Evolutionary conservation across 2,113 vertebrate genomes (phyloP), one percentile per base, ranked within the genome.

Genomic region (Polyodon spathula): DNA sequence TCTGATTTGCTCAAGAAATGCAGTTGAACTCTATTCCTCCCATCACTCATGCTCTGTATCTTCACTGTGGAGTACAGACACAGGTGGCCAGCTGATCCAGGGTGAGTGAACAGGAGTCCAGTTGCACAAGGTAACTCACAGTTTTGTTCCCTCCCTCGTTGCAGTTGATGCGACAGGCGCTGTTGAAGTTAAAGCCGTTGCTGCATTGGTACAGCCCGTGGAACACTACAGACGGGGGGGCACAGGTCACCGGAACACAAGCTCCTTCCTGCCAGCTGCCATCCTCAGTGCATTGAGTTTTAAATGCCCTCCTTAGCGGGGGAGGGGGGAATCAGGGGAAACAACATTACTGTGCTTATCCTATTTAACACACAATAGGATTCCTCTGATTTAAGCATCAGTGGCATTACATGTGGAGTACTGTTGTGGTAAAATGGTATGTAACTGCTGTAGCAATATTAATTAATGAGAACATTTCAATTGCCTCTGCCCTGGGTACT

Each of bases 201-300:
- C 90, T 94, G 66, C 96, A 99, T 70, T 94, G 88, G 77, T 96
- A 97, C 48, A 94, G 85, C 53, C 91, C 96, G 0, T 94, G 90
- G 75, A 97, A 98, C 63, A 93, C 93, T 14, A 89, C 76, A 1
- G 91, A 92, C 0, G 93, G 94, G 2, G 94, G 79, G 37, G 93
- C 90, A 3, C 95, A 99, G n/a, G 91, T 97, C 61, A 99, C 93
- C 0, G 96, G 93, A 62, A 94, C 86, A 1, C 96, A 98, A 1
- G 86, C 80, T 0, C 88, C 91, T 0, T 89, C 85, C 40, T 93
- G 82, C 96, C 96, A 99, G 51, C 88, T 92, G 63, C 95, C 96
- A 0, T 99, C 94, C 39, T 98, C 92, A 0, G 90, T 95, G 70
- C 95, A 98, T 75, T 96, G 93, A 40, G 85, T 90, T 80, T 95